Percentiles rank a stretch among this genome's conserved stretches.
phyloP scores from a whole-genome alignment of 2,797 vertebrate genomes.

The Trachurus trachurus region DNA sequence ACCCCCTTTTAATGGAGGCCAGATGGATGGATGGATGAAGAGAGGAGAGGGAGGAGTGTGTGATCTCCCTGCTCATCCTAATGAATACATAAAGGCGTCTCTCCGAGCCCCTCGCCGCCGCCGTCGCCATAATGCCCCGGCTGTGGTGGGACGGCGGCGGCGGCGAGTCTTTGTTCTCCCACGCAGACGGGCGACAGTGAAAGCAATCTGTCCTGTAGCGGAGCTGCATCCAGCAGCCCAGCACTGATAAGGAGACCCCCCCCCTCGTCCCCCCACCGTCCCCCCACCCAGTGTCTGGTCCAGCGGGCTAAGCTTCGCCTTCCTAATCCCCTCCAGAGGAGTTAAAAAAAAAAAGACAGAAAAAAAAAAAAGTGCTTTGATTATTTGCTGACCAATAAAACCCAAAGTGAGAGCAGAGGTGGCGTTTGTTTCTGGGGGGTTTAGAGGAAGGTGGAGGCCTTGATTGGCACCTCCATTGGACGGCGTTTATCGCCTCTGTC shows the following conservation, averaged over 20 bases:
- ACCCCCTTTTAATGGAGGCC: constrained; percentile 84
- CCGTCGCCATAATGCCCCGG: no score
- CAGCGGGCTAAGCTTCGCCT: constrained; percentile 92
- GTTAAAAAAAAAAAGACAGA: constrained; percentile 54
- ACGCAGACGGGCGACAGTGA: constrained; percentile 92
- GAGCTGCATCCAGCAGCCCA: constrained; percentile 94
- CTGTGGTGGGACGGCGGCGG: no score
- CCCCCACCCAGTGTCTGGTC: constrained; percentile 94
- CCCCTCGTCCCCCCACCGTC: constrained; percentile 87
- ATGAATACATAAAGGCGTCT: constrained; percentile 92
- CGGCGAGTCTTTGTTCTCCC: constrained; percentile 93
- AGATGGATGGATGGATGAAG: constrained; percentile 39
- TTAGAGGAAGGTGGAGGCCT: constrained; percentile 40
- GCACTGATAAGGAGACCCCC: constrained; percentile 95
- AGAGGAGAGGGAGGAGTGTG: constrained; percentile 27
- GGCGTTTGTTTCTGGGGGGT: constrained; percentile 35
- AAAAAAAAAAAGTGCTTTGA: constrained; percentile 91
- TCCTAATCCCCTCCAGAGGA: constrained; percentile 80
- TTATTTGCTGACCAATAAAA: constrained; percentile 97
- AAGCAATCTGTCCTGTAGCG: constrained; percentile 96
- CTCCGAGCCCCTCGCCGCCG: constrained; percentile 48
- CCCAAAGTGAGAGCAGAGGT: constrained; percentile 78
- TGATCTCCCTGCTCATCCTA: constrained; percentile 69
- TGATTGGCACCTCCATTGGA: constrained; percentile 67
- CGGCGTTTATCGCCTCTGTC: constrained; percentile 74